Evolutionary conservation across 2,888 invertebrate species (phyloP), one percentile per base, ranked within the genome.

Genomic region (Agrochola lychnidis): DNA sequence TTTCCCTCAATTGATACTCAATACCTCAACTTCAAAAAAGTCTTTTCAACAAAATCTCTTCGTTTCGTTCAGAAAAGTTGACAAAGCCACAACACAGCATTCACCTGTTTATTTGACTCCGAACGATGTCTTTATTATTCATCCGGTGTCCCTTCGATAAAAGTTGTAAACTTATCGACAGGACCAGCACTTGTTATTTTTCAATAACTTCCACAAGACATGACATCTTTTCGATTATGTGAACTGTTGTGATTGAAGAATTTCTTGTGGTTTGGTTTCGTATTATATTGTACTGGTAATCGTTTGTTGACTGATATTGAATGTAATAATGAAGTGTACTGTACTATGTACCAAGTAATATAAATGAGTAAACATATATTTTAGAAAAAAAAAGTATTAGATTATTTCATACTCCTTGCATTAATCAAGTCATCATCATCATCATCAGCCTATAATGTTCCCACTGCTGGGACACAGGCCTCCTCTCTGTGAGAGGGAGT

Each of bases 121-220:
- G 57, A 78, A 84, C 70, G 78, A 78, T 83, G 80, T 85, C 82
- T 89, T 88, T 86, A 88, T 89, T 89, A 91, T 91, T 91, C 88
- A 89, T 87, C 78, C 76, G 73, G 70, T 78, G 88, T 86, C 89
- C 87, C 85, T 85, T 70, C 86, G 84, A 89, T 89, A 89, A 87
- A 86, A 88, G 81, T 86, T 88, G 71, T 57, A 67, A 79, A 87
- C 48, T 85, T 87, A 87, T 85, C 73, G 86, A 16, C 73, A 59
- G 69, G 53, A 61, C 75, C 59, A 25, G 53, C 76, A 75, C 86
- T 85, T 86, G 82, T 81, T 82, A 85, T 84, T 88, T 86, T 87
- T 83, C 88, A 88, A 87, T 81, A 86, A 88, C 61, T 83, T 83
- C 74, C 61, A 66, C 63, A 19, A 70, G 67, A 78, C 59, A 63